Evolutionary conservation across 2,888 invertebrate genomes (phyloP), one percentile per base, ranked within the genome.

Genomic region (Pristionchus arcanus): DNA sequence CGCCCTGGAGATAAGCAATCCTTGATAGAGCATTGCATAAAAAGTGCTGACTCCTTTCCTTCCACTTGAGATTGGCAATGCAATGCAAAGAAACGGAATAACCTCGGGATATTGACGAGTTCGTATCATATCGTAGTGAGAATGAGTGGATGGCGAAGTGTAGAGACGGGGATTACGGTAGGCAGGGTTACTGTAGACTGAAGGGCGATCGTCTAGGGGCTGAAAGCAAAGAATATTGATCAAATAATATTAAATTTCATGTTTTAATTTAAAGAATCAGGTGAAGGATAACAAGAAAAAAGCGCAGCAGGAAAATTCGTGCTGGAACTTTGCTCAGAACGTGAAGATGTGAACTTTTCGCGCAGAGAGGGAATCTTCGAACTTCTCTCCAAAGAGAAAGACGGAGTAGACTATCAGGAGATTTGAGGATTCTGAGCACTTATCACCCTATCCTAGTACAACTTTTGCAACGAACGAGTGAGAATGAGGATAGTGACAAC

Each of bases 91-190:
- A 28, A 77, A 42, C 15, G 37, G 42, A 68, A 3, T 63, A 21
- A 92, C 92, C 91, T 92, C 92, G 34, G 92, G 92, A 86, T 91
- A 92, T 90, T 92, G 92, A 25, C 92, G 90, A 5, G 92, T 92
- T 42, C 92, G 87, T 66, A 92, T 88, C 92, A 92, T 92, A 42
- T 91, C 91, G 59, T 87, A 84, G 42, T 49, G 42, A 5, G 84
- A 59, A 5, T 59, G 84, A 34, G 34, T 59, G 31, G 84, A 85
- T 7, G 84, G 84, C 11, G 84, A 59, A 25, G 37, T 1, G 59
- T 59, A 42, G 49, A 87, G n/a, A 25, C 66, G 66, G 19, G 87
- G 87, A 49, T 87, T 87, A 87, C 87, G 87, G 68, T 87, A 87
- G 21, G n/a, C 63, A 21, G 49, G 53, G 53, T 83, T 53, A 34